A percentile compares a stretch with the other conserved stretches of the same genome.
Conservation (phyloP, 1,140 invertebrate species). For the Drosophila miranda region DNA sequence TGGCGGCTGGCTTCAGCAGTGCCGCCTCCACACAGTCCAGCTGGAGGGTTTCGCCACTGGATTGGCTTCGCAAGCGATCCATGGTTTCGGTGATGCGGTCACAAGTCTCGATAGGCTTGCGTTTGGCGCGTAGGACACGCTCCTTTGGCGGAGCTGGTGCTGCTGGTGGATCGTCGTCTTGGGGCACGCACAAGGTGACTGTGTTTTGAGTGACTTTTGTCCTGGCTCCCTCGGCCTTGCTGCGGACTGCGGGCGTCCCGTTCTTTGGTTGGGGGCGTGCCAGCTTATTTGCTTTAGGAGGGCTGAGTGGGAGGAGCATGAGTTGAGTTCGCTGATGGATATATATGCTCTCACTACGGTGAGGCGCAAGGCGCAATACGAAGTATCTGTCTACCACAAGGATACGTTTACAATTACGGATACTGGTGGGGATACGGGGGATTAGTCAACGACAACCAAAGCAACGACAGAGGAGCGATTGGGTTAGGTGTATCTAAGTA, state of each 20-base stretch:
- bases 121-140: conserved; percentile 14
- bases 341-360: conserved; percentile 29
- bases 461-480: conserved; percentile 58
- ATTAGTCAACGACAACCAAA: conserved; percentile 56
- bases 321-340: conserved; percentile 26
- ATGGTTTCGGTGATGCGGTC: conserved; percentile 39
- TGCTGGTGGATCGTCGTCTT: conserved; percentile 13
- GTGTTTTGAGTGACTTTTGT: conserved; percentile 32
- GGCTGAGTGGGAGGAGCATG: conserved; percentile 28
- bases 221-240: background rate
- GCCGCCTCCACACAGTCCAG: conserved; percentile 52
- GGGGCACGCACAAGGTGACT: conserved; percentile 15
- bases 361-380: conserved; percentile 9
- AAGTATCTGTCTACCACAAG: conserved; percentile 3
- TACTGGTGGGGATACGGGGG: background rate
- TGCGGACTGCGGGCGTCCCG: background rate
- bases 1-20: conserved; percentile 22
- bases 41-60: conserved; percentile 20
- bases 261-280: too few relatives aligned
- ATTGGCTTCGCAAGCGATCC: conserved; percentile 22
- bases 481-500: conserved; percentile 16
- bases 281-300: too few relatives aligned
- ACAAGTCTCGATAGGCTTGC: conserved; percentile 25
- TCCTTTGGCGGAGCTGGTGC: background rate
- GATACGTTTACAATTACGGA: conserved; percentile 14